Conservation (phyloP, 2,797 vertebrate genomes). For the Crocodylus rhombifer region DNA sequence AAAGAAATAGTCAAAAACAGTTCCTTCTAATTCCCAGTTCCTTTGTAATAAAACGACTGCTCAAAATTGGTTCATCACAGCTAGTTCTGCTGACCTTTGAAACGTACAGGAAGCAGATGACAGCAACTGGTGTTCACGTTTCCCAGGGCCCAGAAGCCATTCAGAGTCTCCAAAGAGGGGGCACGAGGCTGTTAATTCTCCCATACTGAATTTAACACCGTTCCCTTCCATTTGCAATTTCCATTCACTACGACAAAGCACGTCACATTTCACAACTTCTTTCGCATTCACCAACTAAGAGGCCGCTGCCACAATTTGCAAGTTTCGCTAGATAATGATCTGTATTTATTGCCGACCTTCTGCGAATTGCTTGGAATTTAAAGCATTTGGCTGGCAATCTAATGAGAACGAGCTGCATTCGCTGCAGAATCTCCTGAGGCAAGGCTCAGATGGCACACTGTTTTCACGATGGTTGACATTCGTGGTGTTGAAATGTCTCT, state of each 20-base stretch:
- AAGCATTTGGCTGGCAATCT: neutral
- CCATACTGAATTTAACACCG: neutral
- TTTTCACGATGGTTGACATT: fast-evolving
- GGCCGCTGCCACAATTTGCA: neutral
- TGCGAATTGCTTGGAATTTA: fast-evolving
- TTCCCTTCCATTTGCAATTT: neutral
- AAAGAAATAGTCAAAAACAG: neutral
- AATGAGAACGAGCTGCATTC: neutral
- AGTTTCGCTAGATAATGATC: neutral
- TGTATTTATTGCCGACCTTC: neutral
- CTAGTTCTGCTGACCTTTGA: neutral
- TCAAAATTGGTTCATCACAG: neutral
- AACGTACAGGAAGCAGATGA: neutral
- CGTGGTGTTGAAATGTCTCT: neutral
- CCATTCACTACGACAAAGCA: neutral
- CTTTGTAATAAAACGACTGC: neutral
- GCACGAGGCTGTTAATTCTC: neutral
- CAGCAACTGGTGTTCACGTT: too few relatives aligned
- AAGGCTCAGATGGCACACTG: neutral
- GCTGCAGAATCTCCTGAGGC: neutral
- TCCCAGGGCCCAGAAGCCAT: neutral
- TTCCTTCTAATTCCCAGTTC: neutral
- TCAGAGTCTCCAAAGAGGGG: neutral
- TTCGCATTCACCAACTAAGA: neutral
- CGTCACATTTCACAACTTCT: conserved; percentile 26